Conservation (phyloP, 2,888 invertebrate genomes). For the Dilophus febrilis region DNA sequence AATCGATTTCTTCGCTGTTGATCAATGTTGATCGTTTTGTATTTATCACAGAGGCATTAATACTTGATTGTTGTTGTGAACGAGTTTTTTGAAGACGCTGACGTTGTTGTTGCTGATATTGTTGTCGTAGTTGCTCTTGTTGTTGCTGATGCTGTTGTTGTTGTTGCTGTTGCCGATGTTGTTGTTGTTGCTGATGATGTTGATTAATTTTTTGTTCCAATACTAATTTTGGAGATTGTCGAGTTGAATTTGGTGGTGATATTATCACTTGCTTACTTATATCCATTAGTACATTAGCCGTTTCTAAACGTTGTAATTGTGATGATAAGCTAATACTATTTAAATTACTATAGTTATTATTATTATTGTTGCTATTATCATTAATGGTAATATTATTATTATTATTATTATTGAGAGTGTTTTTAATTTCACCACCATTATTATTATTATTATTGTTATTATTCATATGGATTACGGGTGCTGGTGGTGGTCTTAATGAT, state of each 20-base stretch:
- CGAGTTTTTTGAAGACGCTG: conserved; percentile 11
- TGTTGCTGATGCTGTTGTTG: conserved; percentile 5
- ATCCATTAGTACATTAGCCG: conserved; percentile 30
- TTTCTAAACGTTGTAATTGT: conserved; percentile 28
- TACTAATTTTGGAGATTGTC: conserved; percentile 11
- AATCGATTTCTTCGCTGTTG: conserved; percentile 13
- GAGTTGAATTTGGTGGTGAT: conserved; percentile 29
- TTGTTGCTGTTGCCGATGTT: conserved; percentile 12
- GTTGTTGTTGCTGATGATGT: conserved; percentile 15
- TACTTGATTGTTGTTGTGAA: conserved; percentile 20
- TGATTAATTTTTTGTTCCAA: conserved; percentile 1
- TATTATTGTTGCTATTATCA: conserved; percentile 6
- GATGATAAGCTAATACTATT: conserved; percentile 14
- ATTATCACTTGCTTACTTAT: conserved; percentile 30
- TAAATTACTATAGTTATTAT: conserved; percentile 10
- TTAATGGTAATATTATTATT: conserved; percentile 3
- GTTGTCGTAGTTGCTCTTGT: conserved; percentile 20
- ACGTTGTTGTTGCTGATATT: conserved; percentile 17
- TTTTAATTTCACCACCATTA: neutral
- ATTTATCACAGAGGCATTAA: conserved; percentile 32
- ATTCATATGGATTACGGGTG: conserved; percentile 7
- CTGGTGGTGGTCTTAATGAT: conserved; percentile 5
- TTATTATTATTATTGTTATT: too few species aligned
- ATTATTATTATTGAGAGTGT: conserved; percentile 3
- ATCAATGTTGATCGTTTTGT: conserved; percentile 20